A percentile compares a stretch with the other conserved stretches of the same genome.
Evolutionary conservation across 2,113 vertebrate species (phyloP).

Genomic region (Fulmarus glacialis): DNA sequence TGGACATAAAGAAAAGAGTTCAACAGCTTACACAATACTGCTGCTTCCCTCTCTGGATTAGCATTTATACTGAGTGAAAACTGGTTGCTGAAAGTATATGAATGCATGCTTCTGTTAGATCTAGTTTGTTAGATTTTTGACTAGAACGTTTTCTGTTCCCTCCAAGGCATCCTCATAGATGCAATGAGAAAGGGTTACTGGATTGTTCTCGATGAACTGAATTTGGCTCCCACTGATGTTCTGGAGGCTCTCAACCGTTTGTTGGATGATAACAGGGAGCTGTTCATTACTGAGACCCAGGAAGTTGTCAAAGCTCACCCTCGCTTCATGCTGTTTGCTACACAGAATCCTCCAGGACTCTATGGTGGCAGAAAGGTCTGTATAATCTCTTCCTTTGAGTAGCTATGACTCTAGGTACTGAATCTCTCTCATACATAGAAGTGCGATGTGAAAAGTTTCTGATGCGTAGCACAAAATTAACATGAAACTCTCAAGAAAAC

Average conservation of each 20-base stretch:
- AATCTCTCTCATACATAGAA: rapidly evolving
- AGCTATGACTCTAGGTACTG: background rate
- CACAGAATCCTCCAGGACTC: constrained; percentile 95
- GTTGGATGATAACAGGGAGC: constrained; percentile 94
- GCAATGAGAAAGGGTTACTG: constrained; percentile 98
- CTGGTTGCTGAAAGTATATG: background rate
- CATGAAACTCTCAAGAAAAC: background rate
- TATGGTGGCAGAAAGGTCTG: constrained; percentile 96
- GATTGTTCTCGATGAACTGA: constrained; percentile 96
- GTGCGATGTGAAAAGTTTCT: background rate
- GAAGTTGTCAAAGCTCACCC: constrained; percentile 94
- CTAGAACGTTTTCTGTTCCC: background rate
- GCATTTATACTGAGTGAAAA: background rate
- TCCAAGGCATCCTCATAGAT: constrained; percentile 90
- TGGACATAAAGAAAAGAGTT: background rate
- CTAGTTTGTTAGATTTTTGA: background rate
- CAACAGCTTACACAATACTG: background rate
- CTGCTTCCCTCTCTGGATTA: background rate
- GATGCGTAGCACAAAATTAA: background rate
- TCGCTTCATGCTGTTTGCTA: constrained; percentile 96
- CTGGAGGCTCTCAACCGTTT: constrained; percentile 95
- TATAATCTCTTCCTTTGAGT: background rate
- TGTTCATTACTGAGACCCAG: constrained; percentile 94
- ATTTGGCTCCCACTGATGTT: constrained; percentile 95
- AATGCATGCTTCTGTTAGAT: background rate